phyloP scores from a whole-genome alignment of 2,888 invertebrate genomes.

The Asteroscopus sphinx region DNA sequence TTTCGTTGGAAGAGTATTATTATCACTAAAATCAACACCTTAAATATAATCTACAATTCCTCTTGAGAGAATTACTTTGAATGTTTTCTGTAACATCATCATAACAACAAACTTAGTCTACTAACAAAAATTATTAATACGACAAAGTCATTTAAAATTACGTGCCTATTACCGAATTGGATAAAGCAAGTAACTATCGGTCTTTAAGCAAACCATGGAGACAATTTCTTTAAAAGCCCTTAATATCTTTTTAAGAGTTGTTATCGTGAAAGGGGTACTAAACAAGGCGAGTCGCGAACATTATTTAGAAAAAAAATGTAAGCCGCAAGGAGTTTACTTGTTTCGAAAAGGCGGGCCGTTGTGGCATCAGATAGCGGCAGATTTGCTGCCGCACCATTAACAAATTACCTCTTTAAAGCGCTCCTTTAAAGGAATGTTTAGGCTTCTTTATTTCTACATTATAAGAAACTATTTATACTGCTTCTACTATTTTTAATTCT shows the following conservation, averaged over 20 bases:
- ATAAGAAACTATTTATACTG: slow-evolving; percentile 11
- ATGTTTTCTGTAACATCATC: slow-evolving; percentile 3
- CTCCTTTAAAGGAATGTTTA: slow-evolving; percentile 64
- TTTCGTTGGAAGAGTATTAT: no score
- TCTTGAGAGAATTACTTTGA: background rate
- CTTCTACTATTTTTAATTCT: no score
- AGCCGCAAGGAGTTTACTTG: slow-evolving; percentile 81
- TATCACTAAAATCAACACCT: no score
- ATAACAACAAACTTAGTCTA: slow-evolving; percentile 37
- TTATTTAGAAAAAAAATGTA: slow-evolving; percentile 85
- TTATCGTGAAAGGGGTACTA: slow-evolving; percentile 85
- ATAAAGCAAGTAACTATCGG: slow-evolving; percentile 36
- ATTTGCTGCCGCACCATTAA: slow-evolving; percentile 86
- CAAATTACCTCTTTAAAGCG: slow-evolving; percentile 83
- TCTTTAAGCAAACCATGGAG: slow-evolving; percentile 65
- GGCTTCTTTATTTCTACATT: slow-evolving; percentile 62
- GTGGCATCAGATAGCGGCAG: slow-evolving; percentile 84
- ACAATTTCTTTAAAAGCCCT: slow-evolving; percentile 86
- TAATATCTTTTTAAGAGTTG: slow-evolving; percentile 84
- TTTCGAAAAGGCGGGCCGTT: slow-evolving; percentile 84
- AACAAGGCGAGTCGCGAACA: slow-evolving; percentile 81
- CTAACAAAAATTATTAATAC: slow-evolving; percentile 42
- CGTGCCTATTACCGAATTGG: slow-evolving; percentile 43
- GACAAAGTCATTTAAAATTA: slow-evolving; percentile 41
- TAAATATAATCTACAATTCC: no score